Evolutionary conservation across 2,113 vertebrate species (phyloP), one percentile per base, ranked within the genome.

Genomic region (Syngnathus floridae): DNA sequence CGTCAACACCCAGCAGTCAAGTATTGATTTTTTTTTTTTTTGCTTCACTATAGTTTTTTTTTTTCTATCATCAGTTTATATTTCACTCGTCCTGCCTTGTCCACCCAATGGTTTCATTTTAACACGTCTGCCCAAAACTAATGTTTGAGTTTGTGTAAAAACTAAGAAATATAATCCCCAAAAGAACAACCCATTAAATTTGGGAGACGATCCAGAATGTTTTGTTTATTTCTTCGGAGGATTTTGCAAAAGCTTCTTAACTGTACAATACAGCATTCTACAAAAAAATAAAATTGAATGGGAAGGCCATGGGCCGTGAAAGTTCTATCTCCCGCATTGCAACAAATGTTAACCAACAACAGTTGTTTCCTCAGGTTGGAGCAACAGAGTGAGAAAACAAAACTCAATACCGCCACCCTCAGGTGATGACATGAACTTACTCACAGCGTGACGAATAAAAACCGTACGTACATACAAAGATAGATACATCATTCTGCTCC

Each of bases 341-440:
- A 80, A 83, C 76, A 86, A 84, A 82, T 86, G 79, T 85, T 90
- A 84, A 85, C 80, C 82, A 86, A 86, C 84, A 84, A 69, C 37
- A 21, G 37, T 60, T n/a, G 36, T 78, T 80, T 85, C 84, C 76
- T 79, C 72, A 79, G 78, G 71, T 82, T 87, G 84, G 66, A 76
- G 65, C 63, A 46, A 57, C 61, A 72, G 41, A 64, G n/a, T 21
- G 17, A 56, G 3, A 11, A 45, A 73, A 59, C 52, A 69, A 85
- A 86, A 85, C 85, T 85, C 84, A 82, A 82, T 85, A 81, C 62
- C 73, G 45, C 87, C 85, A 75, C 81, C 87, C 22, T 64, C 73
- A 85, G 85, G 80, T 67, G 16, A 62, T 38, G 52, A 38, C 3
- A 45, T 8, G 60, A 84, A 79, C 60, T 65, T 21, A 61, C 68